phyloP scores from a whole-genome alignment of 2,888 invertebrate genomes.

The Apodemia duryi region DNA sequence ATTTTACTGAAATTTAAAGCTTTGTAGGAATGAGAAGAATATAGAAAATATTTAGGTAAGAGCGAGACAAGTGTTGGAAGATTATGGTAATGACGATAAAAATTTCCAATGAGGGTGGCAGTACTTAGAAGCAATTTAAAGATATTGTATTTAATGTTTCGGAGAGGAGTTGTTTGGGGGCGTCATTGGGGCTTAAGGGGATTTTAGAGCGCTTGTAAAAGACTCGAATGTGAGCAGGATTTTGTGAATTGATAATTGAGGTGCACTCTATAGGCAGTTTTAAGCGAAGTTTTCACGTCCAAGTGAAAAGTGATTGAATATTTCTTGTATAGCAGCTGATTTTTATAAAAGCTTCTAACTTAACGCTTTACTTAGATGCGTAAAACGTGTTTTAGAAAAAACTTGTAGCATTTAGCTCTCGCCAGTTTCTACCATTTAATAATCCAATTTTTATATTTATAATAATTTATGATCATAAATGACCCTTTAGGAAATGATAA shows the following conservation, averaged over 20 bases:
- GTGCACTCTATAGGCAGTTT: slow-evolving; percentile 53
- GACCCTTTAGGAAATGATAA: no score
- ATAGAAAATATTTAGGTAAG: slow-evolving; percentile 34
- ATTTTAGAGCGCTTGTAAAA: slow-evolving; percentile 40
- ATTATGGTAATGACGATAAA: slow-evolving; percentile 75
- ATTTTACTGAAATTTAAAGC: slow-evolving; percentile 53
- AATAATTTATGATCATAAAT: no score
- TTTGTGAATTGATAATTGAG: slow-evolving; percentile 67
- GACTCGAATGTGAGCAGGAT: slow-evolving; percentile 47
- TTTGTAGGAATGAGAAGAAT: slow-evolving; percentile 40
- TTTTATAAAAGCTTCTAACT: no score
- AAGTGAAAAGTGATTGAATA: slow-evolving; percentile 26
- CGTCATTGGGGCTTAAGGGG: slow-evolving; percentile 37
- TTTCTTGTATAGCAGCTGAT: not conserved
- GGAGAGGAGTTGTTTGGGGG: slow-evolving; percentile 44
- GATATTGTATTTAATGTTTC: slow-evolving; percentile 76
- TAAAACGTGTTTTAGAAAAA: no score
- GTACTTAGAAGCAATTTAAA: slow-evolving; percentile 75
- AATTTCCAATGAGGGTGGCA: slow-evolving; percentile 69
- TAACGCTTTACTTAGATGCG: no score
- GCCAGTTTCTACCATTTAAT: no score
- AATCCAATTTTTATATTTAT: no score
- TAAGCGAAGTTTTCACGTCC: slow-evolving; percentile 37
- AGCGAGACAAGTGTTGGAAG: slow-evolving; percentile 49
- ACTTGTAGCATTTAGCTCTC: no score